A percentile compares a stretch with the other conserved stretches of the same genome.
phyloP scores from a whole-genome alignment of 2,888 invertebrate genomes.

The Lepidocyrtinus sp. region DNA sequence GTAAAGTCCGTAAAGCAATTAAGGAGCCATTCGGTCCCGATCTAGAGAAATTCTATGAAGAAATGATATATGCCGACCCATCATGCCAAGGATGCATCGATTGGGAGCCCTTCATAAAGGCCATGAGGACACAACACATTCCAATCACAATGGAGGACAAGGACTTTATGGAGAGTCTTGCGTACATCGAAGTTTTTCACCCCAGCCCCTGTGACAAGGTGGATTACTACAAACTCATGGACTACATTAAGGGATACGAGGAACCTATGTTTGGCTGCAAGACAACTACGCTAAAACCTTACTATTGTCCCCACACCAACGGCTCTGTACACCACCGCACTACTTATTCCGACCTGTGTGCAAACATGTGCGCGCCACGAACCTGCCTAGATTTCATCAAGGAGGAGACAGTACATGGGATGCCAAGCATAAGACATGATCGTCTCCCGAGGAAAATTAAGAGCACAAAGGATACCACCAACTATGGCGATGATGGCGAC shows the following conservation, averaged over 20 bases:
- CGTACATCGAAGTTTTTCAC: slow-evolving; percentile 61
- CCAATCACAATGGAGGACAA: slow-evolving; percentile 56
- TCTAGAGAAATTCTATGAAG: slow-evolving; percentile 64
- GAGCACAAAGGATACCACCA: slow-evolving; percentile 62
- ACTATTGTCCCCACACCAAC: slow-evolving; percentile 66
- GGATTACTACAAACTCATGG: slow-evolving; percentile 66
- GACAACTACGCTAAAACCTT: slow-evolving; percentile 65
- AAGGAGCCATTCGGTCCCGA: slow-evolving; percentile 60
- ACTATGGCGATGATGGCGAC: slow-evolving; percentile 66
- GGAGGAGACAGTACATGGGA: slow-evolving; percentile 59
- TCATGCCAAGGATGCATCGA: slow-evolving; percentile 59
- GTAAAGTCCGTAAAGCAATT: slow-evolving; percentile 57
- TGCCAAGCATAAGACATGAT: slow-evolving; percentile 62
- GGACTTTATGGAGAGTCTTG: slow-evolving; percentile 64
- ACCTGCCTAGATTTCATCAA: slow-evolving; percentile 49
- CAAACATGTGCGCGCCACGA: slow-evolving; percentile 61
- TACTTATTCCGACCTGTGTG: slow-evolving; percentile 64
- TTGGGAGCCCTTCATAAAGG: slow-evolving; percentile 66
- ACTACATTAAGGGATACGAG: slow-evolving; percentile 66
- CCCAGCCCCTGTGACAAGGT: slow-evolving; percentile 65
- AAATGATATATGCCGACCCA: slow-evolving; percentile 50
- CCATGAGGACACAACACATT: slow-evolving; percentile 42
- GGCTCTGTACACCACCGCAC: slow-evolving; percentile 67
- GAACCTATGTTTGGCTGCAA: slow-evolving; percentile 65
- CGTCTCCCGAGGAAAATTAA: slow-evolving; percentile 53